These are phyloP conservation scores for Seriola rivoliana DNA, from an alignment of 2,113 vertebrate species.

Conservation along the genomic window DNA sequence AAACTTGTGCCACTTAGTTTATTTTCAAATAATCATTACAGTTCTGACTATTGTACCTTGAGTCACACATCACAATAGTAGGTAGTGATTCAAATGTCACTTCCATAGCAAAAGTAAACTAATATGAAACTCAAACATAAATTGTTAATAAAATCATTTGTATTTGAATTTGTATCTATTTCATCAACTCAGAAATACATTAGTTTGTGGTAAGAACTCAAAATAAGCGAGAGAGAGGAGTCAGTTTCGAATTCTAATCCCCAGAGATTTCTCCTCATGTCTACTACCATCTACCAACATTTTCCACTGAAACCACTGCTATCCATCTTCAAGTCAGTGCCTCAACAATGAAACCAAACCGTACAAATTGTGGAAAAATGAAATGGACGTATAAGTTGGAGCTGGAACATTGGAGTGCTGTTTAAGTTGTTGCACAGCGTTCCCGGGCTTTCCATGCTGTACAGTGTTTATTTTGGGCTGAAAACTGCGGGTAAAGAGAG, in stretches of 20 bases:
- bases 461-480: slow-evolving; percentile 64
- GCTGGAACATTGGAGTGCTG: slow-evolving; percentile 58
- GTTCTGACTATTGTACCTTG: slow-evolving; percentile 12
- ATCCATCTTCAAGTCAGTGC: slow-evolving; percentile 31
- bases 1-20: neutral
- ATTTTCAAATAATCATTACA: slow-evolving; percentile 31
- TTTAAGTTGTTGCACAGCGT: slow-evolving; percentile 46
- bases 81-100: neutral
- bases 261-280: neutral
- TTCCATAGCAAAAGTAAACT: neutral
- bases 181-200: neutral
- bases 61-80: slow-evolving; percentile 7
- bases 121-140: neutral
- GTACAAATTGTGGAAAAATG: slow-evolving; percentile 53
- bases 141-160: neutral
- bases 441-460: slow-evolving; percentile 59
- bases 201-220: neutral
- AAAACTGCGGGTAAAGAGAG: slow-evolving; percentile 1
- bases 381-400: slow-evolving; percentile 33
- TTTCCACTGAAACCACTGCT: slow-evolving; percentile 55
- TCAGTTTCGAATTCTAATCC: slow-evolving; percentile 2
- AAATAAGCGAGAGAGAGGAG: slow-evolving; percentile 2
- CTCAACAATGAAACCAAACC: slow-evolving; percentile 32
- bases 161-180: neutral
- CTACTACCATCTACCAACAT: slow-evolving; percentile 17